These are phyloP conservation scores for Sebastes minor DNA, from an alignment of 2,797 vertebrate species.

Conservation along the genomic window DNA sequence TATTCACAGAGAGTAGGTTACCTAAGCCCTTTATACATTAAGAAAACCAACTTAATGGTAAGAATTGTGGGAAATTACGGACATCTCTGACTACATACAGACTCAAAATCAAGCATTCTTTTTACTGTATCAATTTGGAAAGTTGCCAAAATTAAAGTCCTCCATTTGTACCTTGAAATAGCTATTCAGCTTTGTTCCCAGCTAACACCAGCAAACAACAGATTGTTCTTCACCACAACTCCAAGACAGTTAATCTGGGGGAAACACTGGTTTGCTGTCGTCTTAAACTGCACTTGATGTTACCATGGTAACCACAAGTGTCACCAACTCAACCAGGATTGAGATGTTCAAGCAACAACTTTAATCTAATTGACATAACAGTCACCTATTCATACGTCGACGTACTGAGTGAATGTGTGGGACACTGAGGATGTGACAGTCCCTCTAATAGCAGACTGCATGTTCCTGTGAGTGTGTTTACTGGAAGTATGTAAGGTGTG, in stretches of 20 bases:
- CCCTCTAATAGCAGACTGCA: neutral
- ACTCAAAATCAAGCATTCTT: neutral
- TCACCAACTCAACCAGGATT: neutral
- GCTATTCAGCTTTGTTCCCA: neutral
- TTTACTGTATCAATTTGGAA: neutral
- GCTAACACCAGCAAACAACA: neutral
- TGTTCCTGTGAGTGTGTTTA: neutral
- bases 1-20: neutral
- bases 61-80: neutral
- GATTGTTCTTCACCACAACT: neutral
- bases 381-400: neutral
- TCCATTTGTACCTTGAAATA: neutral
- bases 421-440: neutral
- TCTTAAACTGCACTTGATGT: neutral
- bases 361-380: neutral
- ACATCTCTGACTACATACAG: neutral
- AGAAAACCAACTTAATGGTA: neutral
- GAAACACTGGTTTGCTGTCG: neutral
- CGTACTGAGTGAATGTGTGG: neutral
- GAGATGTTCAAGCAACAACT: neutral
- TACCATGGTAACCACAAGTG: slow-evolving; percentile 14
- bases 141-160: neutral
- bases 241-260: neutral
- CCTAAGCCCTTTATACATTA: neutral
- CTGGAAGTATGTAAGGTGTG: slow-evolving; percentile 7